Percentiles rank a stretch among this genome's conserved stretches.
Conservation (phyloP, 1,140 invertebrate genomes). For the Drosophila micromelanica region DNA sequence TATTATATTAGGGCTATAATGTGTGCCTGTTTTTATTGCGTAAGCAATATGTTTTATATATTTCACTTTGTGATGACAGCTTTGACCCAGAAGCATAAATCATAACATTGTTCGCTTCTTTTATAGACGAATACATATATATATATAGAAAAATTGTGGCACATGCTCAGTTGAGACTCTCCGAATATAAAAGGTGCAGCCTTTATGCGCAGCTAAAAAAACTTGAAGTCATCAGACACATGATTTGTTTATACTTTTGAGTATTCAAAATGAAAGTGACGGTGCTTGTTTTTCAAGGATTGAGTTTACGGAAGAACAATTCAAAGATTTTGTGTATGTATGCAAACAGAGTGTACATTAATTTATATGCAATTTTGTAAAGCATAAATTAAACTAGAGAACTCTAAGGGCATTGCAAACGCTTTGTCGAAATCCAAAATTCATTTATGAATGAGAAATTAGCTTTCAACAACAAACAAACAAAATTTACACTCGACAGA, state of each 20-base stretch:
- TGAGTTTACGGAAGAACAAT: constrained; percentile 3
- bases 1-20: not conserved
- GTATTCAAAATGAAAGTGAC: constrained; percentile 28
- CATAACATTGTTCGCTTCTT: constrained; percentile 63
- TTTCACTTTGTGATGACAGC: constrained; percentile 81
- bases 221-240: constrained; percentile 24
- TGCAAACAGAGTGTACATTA: constrained; percentile 23
- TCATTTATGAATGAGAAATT: constrained; percentile 28
- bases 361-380: constrained; percentile 73
- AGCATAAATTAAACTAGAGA: constrained; percentile 55
- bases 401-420: not conserved
- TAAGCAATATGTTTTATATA: constrained; percentile 71
- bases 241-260: constrained; percentile 27
- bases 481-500: constrained; percentile 4
- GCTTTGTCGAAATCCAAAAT: constrained; percentile 45
- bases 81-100: constrained; percentile 80
- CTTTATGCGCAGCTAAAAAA: constrained; percentile 6
- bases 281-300: constrained; percentile 7
- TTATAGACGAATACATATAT: constrained; percentile 43
- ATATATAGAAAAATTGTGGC: constrained; percentile 29
- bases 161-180: constrained; percentile 21
- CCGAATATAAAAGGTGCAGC: not conserved
- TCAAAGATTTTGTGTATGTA: not conserved
- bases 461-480: constrained; percentile 24
- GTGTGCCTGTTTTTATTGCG: constrained; percentile 28